A percentile compares a stretch with the other conserved stretches of the same genome.
phyloP scores from a whole-genome alignment of 2,113 vertebrate species.

The Rutilus rutilus region DNA sequence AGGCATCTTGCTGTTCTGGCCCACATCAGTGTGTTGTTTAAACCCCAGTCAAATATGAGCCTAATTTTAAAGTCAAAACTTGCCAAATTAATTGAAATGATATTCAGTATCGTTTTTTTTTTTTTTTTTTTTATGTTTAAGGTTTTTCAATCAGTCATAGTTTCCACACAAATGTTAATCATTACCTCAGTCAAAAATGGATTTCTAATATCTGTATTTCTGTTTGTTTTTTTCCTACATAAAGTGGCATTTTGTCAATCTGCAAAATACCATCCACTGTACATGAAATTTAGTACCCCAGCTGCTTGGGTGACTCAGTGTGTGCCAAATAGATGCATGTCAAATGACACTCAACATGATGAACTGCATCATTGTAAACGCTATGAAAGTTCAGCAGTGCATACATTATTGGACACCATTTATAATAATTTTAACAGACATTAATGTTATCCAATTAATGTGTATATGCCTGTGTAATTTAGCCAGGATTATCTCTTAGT shows the following conservation, averaged over 20 bases:
- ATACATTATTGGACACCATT: not conserved
- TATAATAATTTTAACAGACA: not conserved
- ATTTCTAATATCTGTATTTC: not conserved
- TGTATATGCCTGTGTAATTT: not conserved
- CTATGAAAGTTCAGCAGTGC: not conserved
- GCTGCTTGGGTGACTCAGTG: not conserved
- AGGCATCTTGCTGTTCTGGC: not conserved
- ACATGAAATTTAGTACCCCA: not conserved
- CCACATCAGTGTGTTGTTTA: not conserved
- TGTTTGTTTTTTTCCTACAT: not conserved
- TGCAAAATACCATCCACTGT: not conserved
- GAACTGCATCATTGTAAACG: not conserved
- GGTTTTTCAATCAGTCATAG: too few relatives aligned
- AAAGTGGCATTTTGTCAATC: not conserved
- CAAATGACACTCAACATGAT: not conserved
- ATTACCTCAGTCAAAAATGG: not conserved
- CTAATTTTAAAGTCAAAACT: not conserved
- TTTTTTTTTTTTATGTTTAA: too few relatives aligned
- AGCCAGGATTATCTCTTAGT: not conserved
- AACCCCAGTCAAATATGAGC: too few relatives aligned
- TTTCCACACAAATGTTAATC: not conserved
- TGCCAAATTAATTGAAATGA: not conserved
- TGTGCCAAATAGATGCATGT: not conserved
- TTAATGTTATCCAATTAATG: constrained; percentile 11
- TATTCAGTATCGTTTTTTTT: not conserved